Percentiles rank a stretch among this genome's conserved stretches.
These are phyloP conservation scores for Rhynchonycteris naso DNA, from an alignment of 2,797 vertebrate species.

Conservation along the genomic window DNA sequence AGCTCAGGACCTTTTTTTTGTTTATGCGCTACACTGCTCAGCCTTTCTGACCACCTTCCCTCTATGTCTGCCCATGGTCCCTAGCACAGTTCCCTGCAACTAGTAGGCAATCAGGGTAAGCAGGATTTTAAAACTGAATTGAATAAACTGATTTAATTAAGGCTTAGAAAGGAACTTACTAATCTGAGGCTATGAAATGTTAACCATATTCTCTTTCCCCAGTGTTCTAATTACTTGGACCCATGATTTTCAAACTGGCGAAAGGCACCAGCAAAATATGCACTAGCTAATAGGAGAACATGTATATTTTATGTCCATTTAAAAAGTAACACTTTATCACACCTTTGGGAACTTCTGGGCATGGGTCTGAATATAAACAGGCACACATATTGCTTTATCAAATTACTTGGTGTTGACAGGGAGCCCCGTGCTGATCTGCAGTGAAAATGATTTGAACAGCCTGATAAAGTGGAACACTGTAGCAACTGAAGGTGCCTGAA, in stretches of 20 bases:
- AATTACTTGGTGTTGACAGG: constrained; percentile 41
- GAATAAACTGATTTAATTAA: constrained; percentile 39
- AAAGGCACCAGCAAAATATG: constrained; percentile 45
- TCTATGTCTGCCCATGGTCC: background rate
- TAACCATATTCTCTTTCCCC: constrained; percentile 54
- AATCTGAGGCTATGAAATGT: constrained; percentile 64
- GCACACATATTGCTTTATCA: constrained; percentile 30
- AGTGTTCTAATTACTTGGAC: constrained; percentile 57
- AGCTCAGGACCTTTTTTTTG: background rate
- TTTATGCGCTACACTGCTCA: fast-evolving
- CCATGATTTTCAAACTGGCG: constrained; percentile 49
- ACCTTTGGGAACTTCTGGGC: constrained; percentile 56
- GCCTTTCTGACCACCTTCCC: background rate
- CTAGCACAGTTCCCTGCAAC: background rate
- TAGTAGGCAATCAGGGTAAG: background rate
- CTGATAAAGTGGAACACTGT: background rate
- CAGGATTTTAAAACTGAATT: background rate
- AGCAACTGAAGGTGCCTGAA: background rate
- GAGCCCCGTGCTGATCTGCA: background rate
- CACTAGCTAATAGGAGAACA: constrained; percentile 64
- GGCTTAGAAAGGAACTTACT: constrained; percentile 56
- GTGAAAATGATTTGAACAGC: background rate
- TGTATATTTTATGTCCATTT: constrained; percentile 76
- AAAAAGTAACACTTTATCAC: constrained; percentile 72
- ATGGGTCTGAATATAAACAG: constrained; percentile 71